A percentile compares a stretch with the other conserved stretches of the same genome.
Evolutionary conservation across 2,888 invertebrate species (phyloP).

Genomic region (Teleogryllus oceanicus): DNA sequence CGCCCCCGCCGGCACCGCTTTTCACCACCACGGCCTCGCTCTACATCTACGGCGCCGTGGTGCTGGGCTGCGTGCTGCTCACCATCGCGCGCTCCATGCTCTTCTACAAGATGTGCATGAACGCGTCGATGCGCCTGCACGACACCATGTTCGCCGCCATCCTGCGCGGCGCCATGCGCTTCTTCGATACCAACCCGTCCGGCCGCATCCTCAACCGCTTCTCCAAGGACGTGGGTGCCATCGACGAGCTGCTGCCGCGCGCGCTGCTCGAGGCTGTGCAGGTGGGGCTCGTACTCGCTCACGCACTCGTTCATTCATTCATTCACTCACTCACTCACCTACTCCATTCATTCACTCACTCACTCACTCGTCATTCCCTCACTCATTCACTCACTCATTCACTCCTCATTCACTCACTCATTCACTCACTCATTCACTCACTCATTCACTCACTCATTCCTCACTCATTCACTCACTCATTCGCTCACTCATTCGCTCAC

Average conservation of each 20-base stretch:
- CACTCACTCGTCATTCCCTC: no score
- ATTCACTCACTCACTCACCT: no score
- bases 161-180: slow-evolving; percentile 55
- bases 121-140: slow-evolving; percentile 66
- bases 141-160: slow-evolving; percentile 69
- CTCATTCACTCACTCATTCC: no score
- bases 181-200: slow-evolving; percentile 55
- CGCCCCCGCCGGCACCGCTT: not conserved
- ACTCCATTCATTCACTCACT: no score
- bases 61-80: slow-evolving; percentile 50
- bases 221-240: slow-evolving; percentile 52
- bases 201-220: slow-evolving; percentile 53
- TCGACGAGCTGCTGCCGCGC: slow-evolving; percentile 46
- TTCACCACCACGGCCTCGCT: slow-evolving; percentile 28
- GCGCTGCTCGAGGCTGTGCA: slow-evolving; percentile 40
- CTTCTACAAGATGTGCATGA: slow-evolving; percentile 61
- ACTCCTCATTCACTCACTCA: no score
- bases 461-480: no score
- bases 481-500: no score
- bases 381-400: no score
- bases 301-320: no score
- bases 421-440: no score
- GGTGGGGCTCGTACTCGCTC: slow-evolving; percentile 35
- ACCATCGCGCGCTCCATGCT: slow-evolving; percentile 61
- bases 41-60: slow-evolving; percentile 31